These are phyloP conservation scores for Belonocnema kinseyi DNA, from an alignment of 1,140 invertebrate species.

Conservation along the genomic window DNA sequence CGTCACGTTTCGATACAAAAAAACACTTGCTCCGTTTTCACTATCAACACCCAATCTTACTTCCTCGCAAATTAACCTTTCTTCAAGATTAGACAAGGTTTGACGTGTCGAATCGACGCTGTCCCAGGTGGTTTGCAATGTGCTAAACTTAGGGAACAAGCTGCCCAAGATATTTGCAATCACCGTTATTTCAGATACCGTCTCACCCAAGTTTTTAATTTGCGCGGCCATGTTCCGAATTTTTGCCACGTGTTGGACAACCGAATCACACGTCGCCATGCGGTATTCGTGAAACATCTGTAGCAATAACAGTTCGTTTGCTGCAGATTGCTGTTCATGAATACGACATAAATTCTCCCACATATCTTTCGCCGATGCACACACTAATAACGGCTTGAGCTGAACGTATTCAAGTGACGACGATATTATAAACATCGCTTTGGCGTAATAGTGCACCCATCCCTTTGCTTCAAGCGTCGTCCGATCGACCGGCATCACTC, in stretches of 20 bases:
- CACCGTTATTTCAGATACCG: conserved; percentile 41
- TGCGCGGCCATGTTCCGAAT: conserved; percentile 44
- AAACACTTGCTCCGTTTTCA: conserved; percentile 29
- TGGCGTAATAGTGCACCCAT: conserved; percentile 42
- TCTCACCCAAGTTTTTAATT: conserved; percentile 43
- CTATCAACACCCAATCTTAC: not conserved
- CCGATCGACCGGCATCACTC: conserved; percentile 13
- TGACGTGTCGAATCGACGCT: conserved; percentile 39
- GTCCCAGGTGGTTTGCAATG: conserved; percentile 43
- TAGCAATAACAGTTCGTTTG: conserved; percentile 43
- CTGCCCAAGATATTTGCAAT: conserved; percentile 46
- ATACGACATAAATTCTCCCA: conserved; percentile 36
- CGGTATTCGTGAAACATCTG: conserved; percentile 41
- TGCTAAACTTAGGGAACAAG: conserved; percentile 40
- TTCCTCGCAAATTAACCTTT: conserved; percentile 12
- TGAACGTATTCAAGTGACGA: conserved; percentile 33
- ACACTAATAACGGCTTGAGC: conserved; percentile 39
- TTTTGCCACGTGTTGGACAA: conserved; percentile 46
- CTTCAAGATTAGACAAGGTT: conserved; percentile 34
- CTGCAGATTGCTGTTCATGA: conserved; percentile 48
- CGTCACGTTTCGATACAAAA: conserved; percentile 32
- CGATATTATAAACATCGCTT: conserved; percentile 41
- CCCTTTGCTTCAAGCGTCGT: not conserved
- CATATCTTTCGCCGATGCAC: conserved; percentile 40
- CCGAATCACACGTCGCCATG: conserved; percentile 42